A percentile compares a stretch with the other conserved stretches of the same genome.
phyloP scores from a whole-genome alignment of 2,888 invertebrate genomes.

The Balanococcus diminutus region DNA sequence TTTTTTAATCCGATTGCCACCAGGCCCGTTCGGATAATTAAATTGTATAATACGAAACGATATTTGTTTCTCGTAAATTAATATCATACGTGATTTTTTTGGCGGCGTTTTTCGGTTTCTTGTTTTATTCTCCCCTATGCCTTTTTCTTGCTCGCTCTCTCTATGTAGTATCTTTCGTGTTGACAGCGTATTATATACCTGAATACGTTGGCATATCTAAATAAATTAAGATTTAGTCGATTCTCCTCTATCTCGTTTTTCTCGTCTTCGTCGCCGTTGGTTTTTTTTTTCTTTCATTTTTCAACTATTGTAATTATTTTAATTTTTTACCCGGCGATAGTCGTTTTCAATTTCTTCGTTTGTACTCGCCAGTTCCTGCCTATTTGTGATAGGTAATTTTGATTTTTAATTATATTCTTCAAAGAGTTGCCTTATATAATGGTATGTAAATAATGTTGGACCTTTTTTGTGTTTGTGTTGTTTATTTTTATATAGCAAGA shows the following conservation, averaged over 20 bases:
- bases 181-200: conserved; percentile 11
- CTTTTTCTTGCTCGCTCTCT: neutral
- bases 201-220: conserved; percentile 16
- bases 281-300: neutral
- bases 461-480: neutral
- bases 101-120: neutral
- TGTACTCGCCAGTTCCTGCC: neutral
- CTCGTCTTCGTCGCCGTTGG: neutral
- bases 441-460: conserved; percentile 37
- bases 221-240: conserved; percentile 39
- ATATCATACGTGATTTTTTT: conserved; percentile 35
- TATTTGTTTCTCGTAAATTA: conserved; percentile 36
- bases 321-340: neutral
- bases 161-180: neutral
- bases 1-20: conserved; percentile 41
- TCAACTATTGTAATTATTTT: conserved; percentile 32
- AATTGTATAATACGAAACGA: conserved; percentile 32
- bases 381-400: conserved; percentile 40
- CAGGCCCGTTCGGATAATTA: conserved; percentile 26
- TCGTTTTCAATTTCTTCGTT: conserved; percentile 32
- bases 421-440: conserved; percentile 21
- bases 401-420: conserved; percentile 40
- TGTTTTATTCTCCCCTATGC: neutral
- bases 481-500: neutral
- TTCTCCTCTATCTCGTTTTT: conserved; percentile 2